Base-by-base conservation (phyloP, 2,113 vertebrate species). In the Osmerus eperlanus region DNA sequence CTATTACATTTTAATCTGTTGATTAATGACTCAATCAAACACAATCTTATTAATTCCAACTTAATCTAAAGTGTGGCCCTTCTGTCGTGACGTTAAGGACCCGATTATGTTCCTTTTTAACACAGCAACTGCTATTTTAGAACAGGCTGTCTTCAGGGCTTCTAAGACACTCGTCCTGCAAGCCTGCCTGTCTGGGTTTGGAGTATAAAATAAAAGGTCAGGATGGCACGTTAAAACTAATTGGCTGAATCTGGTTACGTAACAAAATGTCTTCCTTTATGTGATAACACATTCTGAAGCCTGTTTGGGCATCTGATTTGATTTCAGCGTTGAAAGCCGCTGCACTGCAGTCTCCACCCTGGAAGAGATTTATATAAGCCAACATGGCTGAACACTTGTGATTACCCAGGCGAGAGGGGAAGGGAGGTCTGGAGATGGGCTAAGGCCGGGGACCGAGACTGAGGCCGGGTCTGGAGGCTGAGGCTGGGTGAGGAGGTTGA, bases 161-260 rank as follows among this genome's bases (percentile, higher is more conserved):
- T 36, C 73, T 16, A 18, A 65, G 19, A 74, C 32, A 32, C 21
- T n/a, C 1, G 4, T 11, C 14, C 18, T 41, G 58, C 58, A 8
- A 3, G 4, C 19, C 58, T 21, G 58, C 58, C 58, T 21, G 63
- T 5, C 32, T 65, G 41, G 18, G 19, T 51, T 51, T 82, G 81
- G 81, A 74, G 73, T 21, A 4, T 76, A 51, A 78, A 79, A 70
- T 76, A 41, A 85, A 89, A 90, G 85, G 84, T 90, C 85, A 87
- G 6, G 2, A 23, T 9, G 19, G 67, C 65, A 55, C 47, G 71
- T 81, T 82, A 71, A 84, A 81, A 80, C 62, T 75, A 78, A 88
- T 79, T 79, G 82, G 68, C 81, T 68, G 55, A 52, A 69, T 84
- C 82, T 61, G 60, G 73, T 86, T 84, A 77, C n/a, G 28, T 74